Evolutionary conservation across 2,797 vertebrate species (phyloP).

Genomic region (Helicolenus hilgendorfi): DNA sequence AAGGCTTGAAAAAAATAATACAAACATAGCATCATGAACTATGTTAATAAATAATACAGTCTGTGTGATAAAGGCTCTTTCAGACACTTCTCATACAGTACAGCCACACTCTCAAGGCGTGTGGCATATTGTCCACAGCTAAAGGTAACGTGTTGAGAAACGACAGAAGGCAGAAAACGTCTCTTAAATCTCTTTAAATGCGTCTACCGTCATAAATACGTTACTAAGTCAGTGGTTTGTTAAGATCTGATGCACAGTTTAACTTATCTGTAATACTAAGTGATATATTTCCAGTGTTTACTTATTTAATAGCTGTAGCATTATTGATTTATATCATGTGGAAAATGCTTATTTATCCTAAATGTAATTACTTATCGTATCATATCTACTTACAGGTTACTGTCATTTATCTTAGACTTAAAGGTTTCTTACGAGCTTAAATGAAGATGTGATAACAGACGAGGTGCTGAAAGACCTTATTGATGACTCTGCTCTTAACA

Average conservation of each 20-base stretch:
- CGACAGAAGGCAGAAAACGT: slow-evolving; percentile 47
- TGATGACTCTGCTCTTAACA: slow-evolving; percentile 11
- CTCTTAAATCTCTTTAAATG: slow-evolving; percentile 21
- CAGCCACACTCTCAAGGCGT: slow-evolving; percentile 40
- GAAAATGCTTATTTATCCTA: slow-evolving; percentile 40
- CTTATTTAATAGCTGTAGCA: slow-evolving; percentile 20
- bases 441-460: slow-evolving; percentile 23
- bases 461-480: not conserved
- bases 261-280: slow-evolving; percentile 38
- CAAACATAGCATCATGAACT: slow-evolving; percentile 17
- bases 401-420: slow-evolving; percentile 12
- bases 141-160: slow-evolving; percentile 62
- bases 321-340: slow-evolving; percentile 30
- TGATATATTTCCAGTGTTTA: slow-evolving; percentile 2
- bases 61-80: slow-evolving; percentile 5
- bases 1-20: slow-evolving; percentile 69
- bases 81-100: slow-evolving; percentile 19
- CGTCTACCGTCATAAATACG: slow-evolving; percentile 10
- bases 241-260: slow-evolving; percentile 9
- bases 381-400: slow-evolving; percentile 15
- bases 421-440: slow-evolving; percentile 12
- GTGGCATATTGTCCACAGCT: slow-evolving; percentile 49
- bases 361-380: slow-evolving; percentile 18
- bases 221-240: slow-evolving; percentile 4
- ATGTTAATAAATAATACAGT: slow-evolving; percentile 34